Base-by-base conservation (phyloP, 1,140 invertebrate genomes). In the Phthorimaea operculella region DNA sequence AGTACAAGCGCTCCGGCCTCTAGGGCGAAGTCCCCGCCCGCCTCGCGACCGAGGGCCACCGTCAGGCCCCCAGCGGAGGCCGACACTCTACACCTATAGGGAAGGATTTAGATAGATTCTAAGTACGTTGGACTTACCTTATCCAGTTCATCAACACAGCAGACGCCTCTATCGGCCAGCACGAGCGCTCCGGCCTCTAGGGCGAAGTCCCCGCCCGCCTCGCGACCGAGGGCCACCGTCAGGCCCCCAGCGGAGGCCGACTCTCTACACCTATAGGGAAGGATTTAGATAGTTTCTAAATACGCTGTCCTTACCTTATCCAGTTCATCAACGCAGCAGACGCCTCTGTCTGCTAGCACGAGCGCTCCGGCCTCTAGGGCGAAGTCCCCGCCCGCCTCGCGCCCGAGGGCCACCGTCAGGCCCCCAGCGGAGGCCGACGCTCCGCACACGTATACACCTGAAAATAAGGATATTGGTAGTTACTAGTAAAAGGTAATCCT, bases 61-160 rank as follows among this genome's bases (percentile, higher is more conserved):
- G 96, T 97, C 48, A 97, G 85, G 16, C 96, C 96, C 4, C 94
- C 92, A 5, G 91, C 90, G 2, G 94, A 96, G 53, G 93, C 93
- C 3, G 92, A 92, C n/a, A n/a, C n/a, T n/a, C n/a, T n/a, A n/a
- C n/a, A n/a, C n/a, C n/a, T n/a, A n/a, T n/a, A n/a, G n/a, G n/a
- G n/a, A n/a, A n/a, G n/a, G n/a, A n/a, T n/a, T n/a, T n/a, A n/a
- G n/a, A n/a, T n/a, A n/a, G n/a, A n/a, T n/a, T n/a, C n/a, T n/a
- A n/a, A n/a, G n/a, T n/a, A n/a, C n/a, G n/a, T n/a, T n/a, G n/a
- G n/a, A n/a, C 21, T 28, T 87, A 98, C 95, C 88, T 98, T 98
- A 82, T 98, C 96, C 76, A 99, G 96, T 84, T 98, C 97, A 83
- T 98, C 97, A 44, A 98, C 95, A 68, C 95, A 97, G 79, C 96